Percentiles rank a stretch among this genome's conserved stretches.
phyloP scores from a whole-genome alignment of 2,888 invertebrate genomes.

The Drosophila barbarae region DNA sequence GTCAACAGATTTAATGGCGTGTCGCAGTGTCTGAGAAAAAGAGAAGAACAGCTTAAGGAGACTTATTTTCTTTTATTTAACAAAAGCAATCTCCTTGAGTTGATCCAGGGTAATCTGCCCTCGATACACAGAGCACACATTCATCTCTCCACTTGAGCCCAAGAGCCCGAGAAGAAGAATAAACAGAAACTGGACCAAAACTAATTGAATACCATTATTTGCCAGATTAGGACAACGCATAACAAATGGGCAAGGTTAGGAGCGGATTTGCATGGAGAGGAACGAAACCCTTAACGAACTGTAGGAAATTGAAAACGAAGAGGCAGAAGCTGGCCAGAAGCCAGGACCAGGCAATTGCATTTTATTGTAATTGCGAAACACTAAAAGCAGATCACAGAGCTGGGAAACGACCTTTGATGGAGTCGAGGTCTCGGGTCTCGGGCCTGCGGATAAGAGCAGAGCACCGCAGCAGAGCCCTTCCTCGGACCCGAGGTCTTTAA shows the following conservation, averaged over 20 bases:
- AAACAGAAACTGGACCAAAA: constrained; percentile 62
- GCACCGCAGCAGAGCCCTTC: constrained; percentile 6
- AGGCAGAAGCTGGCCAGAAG: constrained; percentile 23
- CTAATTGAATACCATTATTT: constrained; percentile 74
- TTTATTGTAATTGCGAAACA: constrained; percentile 55
- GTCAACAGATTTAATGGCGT: constrained; percentile 56
- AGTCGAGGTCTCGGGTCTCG: constrained; percentile 20
- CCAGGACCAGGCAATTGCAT: constrained; percentile 59
- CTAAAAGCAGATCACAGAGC: constrained; percentile 27
- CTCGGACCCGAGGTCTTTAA: constrained; percentile 49
- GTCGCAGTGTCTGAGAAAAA: background rate
- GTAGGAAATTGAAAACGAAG: constrained; percentile 45
- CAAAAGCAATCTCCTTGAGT: constrained; percentile 28
- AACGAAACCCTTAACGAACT: constrained; percentile 28
- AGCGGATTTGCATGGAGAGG: constrained; percentile 60
- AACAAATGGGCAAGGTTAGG: constrained; percentile 72
- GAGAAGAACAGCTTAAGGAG: constrained; percentile 13
- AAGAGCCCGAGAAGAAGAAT: constrained; percentile 4
- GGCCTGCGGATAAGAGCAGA: constrained; percentile 52
- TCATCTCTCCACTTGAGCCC: constrained; percentile 34
- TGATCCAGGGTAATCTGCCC: constrained; percentile 35
- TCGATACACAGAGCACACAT: constrained; percentile 28
- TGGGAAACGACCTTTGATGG: constrained; percentile 66
- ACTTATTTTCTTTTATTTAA: background rate
- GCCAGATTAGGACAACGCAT: constrained; percentile 62